phyloP scores from a whole-genome alignment of 2,113 vertebrate genomes.

The Amphiprion percula region DNA sequence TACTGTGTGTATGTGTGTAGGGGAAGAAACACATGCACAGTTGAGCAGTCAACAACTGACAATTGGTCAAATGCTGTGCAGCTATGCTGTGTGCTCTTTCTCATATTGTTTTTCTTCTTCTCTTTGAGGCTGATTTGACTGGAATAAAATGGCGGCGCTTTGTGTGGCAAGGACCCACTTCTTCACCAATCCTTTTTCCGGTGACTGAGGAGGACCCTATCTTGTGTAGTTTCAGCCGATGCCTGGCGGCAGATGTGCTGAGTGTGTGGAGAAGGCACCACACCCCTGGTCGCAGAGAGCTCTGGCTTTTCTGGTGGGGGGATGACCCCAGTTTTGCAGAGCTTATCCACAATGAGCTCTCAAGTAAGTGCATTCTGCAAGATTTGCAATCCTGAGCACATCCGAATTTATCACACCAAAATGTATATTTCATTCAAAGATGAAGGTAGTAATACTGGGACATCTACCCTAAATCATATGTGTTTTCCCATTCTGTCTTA shows the following conservation, averaged over 20 bases:
- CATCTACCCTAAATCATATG: background rate
- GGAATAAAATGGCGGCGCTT: conserved; percentile 99
- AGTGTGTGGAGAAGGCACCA: conserved; percentile 98
- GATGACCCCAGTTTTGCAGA: conserved; percentile 98
- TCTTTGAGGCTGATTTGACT: conserved; percentile 93
- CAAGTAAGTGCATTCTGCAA: conserved; percentile 85
- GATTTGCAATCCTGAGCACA: background rate
- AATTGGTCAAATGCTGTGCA: conserved; percentile 8
- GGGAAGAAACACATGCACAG: background rate
- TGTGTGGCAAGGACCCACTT: conserved; percentile 97
- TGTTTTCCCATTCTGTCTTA: background rate
- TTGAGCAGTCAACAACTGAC: conserved; percentile 31
- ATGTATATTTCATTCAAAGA: background rate
- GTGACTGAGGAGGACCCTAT: conserved; percentile 99
- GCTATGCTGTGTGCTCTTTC: conserved; percentile 1
- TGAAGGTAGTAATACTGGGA: background rate
- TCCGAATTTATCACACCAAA: background rate
- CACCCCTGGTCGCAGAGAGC: conserved; percentile 94
- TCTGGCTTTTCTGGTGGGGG: conserved; percentile 99
- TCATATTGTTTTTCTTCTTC: conserved; percentile 12
- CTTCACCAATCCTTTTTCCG: conserved; percentile 97
- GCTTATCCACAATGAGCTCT: conserved; percentile 96
- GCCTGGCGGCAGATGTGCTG: conserved; percentile 95
- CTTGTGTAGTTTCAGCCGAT: conserved; percentile 98
- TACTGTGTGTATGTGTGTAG: background rate